These are phyloP conservation scores for Corynorhinus townsendii DNA, from an alignment of 2,113 vertebrate genomes.

Conservation along the genomic window DNA sequence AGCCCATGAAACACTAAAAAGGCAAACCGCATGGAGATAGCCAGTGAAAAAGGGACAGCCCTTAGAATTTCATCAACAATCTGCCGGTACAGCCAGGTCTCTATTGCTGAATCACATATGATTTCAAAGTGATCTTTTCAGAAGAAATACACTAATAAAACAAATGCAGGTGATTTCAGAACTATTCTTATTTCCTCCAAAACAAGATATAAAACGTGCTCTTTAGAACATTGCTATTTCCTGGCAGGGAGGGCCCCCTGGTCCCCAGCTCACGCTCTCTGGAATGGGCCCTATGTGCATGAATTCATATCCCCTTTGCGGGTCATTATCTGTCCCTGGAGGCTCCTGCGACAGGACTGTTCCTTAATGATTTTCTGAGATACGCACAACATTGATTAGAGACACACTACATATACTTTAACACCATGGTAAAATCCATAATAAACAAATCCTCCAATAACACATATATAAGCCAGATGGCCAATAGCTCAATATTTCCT, in stretches of 20 bases:
- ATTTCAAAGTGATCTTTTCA: not conserved
- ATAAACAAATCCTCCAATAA: not conserved
- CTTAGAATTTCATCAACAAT: not conserved
- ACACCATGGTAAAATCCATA: not conserved
- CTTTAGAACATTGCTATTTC: conserved; percentile 14
- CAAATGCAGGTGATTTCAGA: conserved; percentile 10
- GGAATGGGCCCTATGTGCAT: conserved; percentile 41
- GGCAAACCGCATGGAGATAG: conserved; percentile 12
- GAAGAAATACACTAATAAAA: conserved; percentile 68
- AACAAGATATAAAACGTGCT: not conserved
- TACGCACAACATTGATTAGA: conserved; percentile 59
- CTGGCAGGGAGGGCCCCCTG: not conserved
- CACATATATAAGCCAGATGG: not conserved
- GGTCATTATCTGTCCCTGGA: conserved; percentile 49
- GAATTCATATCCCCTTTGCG: conserved; percentile 59
- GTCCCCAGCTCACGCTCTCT: conserved; percentile 18
- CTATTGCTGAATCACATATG: not conserved
- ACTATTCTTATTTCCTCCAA: not conserved
- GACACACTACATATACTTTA: conserved; percentile 58
- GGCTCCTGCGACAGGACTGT: conserved; percentile 55
- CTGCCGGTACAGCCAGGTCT: not conserved
- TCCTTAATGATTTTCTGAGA: conserved; percentile 51
- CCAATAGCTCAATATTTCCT: not conserved
- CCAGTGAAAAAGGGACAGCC: not conserved
- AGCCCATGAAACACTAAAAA: not conserved